Base-by-base conservation (phyloP, 1,140 invertebrate genomes). In the Apis dorsata region DNA sequence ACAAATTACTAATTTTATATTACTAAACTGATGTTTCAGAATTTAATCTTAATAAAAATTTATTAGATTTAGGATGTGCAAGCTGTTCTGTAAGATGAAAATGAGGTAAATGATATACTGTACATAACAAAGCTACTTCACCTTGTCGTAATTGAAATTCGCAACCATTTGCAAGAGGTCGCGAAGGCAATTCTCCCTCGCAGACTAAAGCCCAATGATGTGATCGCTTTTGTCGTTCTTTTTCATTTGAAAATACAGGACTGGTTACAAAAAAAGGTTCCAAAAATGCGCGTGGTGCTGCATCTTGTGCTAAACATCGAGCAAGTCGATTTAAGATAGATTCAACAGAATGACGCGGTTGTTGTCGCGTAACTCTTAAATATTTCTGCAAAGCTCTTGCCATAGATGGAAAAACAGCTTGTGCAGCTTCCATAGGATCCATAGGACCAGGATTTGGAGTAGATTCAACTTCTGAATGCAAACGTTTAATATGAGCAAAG, bases 381-480 rank as follows among this genome's bases (percentile, higher is more conserved):
- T 99, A 99, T 93, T 99, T 99, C 94, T 99, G 99, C 74, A 99
- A 94, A 3, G 99, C 97, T 74, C 98, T 95, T 0, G 98, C 98
- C 95, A 99, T 97, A 0, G 98, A 99, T 10, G 98, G 98, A 92
- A 99, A 99, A 28, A 99, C 98, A 1, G 99, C 98, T 91, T 99
- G 98, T 0, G 99, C 99, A 21, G 99, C 98, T 94, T 99, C 99
- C 88, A 97, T 96, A 1, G 98, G 97, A 91, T 99, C 98, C 95
- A 99, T 97, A 0, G 97, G 97, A 86, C 92, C 93, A 44, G 92
- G 90, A 86, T 91, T 93, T 85, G 95, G 93, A 28, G 94, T 92
- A 7, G 90, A 90, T 24, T 94, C 93, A 62, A 95, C 94, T 81
- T 96, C 96, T 80, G 96, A 95, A 84, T 97, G 95, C 60, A 97